Evolutionary conservation across 92 coral and sea anemone genomes (phyloP), one percentile per base, ranked within the genome.

Genomic region (Actinostola sp.): DNA sequence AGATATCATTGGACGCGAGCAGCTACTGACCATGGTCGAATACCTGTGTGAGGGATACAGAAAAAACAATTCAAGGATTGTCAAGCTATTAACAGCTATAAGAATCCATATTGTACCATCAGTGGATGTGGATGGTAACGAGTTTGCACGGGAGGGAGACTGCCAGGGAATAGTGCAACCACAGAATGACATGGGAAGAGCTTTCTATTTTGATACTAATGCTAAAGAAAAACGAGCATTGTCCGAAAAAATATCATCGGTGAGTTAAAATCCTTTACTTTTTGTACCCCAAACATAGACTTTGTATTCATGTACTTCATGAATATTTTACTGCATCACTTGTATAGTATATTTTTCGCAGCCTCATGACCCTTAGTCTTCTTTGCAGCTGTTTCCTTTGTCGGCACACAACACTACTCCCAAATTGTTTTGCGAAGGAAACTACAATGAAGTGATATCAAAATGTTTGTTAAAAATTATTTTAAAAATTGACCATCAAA

Each of bases 41-140:
- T 82, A 89, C 59, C 61, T 94, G 64, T 84, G 93, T 59, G 81
- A 71, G 36, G 89, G 85, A 29, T 94, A 88, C 79, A 75, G 55
- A 33, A 73, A 39, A 15, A 91, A 74, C 45, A 92, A 82, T 7
- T 66, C 71, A 17, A 70, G 92, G 25, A 68, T 91, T 23, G 78
- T 75, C 16, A 70, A 61, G 42, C 76, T 94, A 35, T 73, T 94
- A 49, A 71, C 79, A 46, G 66, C 79, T 20, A 88, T 95, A 78
- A 74, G 83, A 16, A 65, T 94, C n/a, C 89, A 91, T 33, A 70
- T 94, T 61, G 52, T 94, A 19, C 98, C 98, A 13, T 82, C 90
- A 35, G 86, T 94, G 53, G 98, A 94, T 80, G 85, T 94, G 54
- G 98, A 94, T 71, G 81, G 92, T 29, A 84, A 76, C 69, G 97